Evolutionary conservation across 2,888 invertebrate species (phyloP), one percentile per base, ranked within the genome.

Genomic region (Cephus nigrinus): DNA sequence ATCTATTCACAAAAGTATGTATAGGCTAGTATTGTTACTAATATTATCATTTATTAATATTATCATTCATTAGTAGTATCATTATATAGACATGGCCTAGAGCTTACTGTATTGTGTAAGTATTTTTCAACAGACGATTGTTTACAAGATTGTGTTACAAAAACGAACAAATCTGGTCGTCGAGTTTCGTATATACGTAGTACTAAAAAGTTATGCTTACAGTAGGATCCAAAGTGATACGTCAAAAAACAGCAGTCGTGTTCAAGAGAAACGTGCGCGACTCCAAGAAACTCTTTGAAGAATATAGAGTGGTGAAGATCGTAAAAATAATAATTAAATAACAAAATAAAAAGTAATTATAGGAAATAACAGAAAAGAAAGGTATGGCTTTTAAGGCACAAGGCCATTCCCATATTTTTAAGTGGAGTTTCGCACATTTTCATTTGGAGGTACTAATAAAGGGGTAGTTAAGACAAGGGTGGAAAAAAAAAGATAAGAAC

Each of bases 1-100:
- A 90, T 88, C 88, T 90, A 91, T 91, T 90, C 91, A 91, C 91
- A 90, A 88, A 87, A 86, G 87, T 89, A 90, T 88, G 86, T 85
- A 88, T 89, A 88, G 84, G 82, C 85, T 87, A 86, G 86, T 80
- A 77, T 80, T 81, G 34, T 77, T 74, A 36, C 36, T 77, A 34
- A 33, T 73, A 75, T 75, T 78, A 74, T 75, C 71, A 80, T 78
- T 76, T 74, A 78, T 77, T 79, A 75, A 81, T 75, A 74, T 78
- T 78, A 36, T 80, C 77, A n/a, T 73, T 71, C 35, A 72, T 72
- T 75, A 74, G 77, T 55, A 74, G 79, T 75, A 80, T 84, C 79
- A 77, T 88, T 84, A 82, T 80, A 84, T 81, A 81, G 78, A 82
- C 81, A 83, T 81, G 80, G 75, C 77, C 76, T 80, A 82, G 75